These are phyloP conservation scores for Lithophane semibrunnea DNA, from an alignment of 2,888 invertebrate genomes.

Conservation along the genomic window DNA sequence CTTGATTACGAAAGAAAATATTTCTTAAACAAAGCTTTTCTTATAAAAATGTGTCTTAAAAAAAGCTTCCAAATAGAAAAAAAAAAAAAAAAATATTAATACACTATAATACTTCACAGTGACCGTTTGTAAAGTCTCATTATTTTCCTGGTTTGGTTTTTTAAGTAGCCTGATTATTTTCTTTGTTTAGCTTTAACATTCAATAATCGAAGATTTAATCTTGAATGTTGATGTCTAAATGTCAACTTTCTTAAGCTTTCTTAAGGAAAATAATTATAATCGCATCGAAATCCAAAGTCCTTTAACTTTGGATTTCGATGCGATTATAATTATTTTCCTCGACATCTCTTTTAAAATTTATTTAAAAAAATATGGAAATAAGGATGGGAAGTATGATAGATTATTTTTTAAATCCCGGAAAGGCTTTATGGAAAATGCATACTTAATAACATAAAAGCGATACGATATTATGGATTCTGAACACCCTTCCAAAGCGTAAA, in stretches of 20 bases:
- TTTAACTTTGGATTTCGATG: not conserved
- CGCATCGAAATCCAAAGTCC: no score
- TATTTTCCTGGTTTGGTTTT: not conserved
- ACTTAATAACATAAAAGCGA: slow-evolving; percentile 25
- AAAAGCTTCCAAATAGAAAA: no score
- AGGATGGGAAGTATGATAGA: not conserved
- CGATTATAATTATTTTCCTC: not conserved
- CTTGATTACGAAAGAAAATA: not conserved
- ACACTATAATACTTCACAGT: not conserved
- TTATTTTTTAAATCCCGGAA: slow-evolving; percentile 15
- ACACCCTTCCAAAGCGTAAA: slow-evolving; percentile 38
- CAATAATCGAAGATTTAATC: not conserved
- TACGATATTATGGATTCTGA: slow-evolving; percentile 39
- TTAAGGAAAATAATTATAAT: no score
- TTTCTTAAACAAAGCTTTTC: no score
- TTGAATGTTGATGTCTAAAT: not conserved
- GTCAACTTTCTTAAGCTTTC: not conserved
- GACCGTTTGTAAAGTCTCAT: not conserved
- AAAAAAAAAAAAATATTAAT: no score
- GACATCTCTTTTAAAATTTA: not conserved
- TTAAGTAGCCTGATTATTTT: not conserved
- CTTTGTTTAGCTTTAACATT: not conserved
- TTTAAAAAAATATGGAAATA: not conserved
- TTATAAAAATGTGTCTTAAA: no score
- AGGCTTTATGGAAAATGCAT: slow-evolving; percentile 35